Evolutionary conservation across 2,797 vertebrate species (phyloP).

Genomic region (Anableps anableps): DNA sequence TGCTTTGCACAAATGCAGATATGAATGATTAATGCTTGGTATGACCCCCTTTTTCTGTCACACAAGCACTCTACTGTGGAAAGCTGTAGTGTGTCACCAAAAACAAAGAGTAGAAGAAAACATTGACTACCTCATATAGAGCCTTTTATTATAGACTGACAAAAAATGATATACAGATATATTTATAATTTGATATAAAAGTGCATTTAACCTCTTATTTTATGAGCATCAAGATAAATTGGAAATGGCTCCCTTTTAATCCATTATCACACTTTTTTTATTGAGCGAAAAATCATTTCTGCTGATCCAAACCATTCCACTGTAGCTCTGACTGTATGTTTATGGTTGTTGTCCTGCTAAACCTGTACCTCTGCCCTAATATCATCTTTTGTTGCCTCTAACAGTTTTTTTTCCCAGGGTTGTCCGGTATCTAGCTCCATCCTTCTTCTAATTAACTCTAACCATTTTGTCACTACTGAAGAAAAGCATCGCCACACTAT

Average conservation of each 20-base stretch:
- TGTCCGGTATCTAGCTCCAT: background rate
- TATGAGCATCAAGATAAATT: background rate
- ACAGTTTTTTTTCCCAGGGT: background rate
- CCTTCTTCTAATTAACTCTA: background rate
- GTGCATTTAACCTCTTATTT: background rate
- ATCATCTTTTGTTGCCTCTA: background rate
- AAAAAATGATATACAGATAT: constrained; percentile 1
- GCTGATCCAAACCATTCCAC: background rate
- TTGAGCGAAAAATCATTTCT: background rate
- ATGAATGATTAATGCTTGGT: constrained; percentile 74
- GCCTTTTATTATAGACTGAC: constrained; percentile 17
- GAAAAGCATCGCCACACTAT: background rate
- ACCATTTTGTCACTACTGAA: background rate
- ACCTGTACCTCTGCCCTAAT: background rate
- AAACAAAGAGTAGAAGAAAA: constrained; percentile 15
- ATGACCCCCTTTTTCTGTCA: constrained; percentile 61
- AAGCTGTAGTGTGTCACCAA: constrained; percentile 35
- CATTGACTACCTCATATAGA: constrained; percentile 1
- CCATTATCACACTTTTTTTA: background rate
- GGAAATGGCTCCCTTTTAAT: background rate
- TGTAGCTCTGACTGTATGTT: background rate
- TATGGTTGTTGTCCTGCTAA: background rate
- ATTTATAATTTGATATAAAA: background rate
- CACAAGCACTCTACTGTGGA: constrained; percentile 58
- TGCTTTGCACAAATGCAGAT: constrained; percentile 71